phyloP scores from a whole-genome alignment of 2,797 vertebrate genomes.

The Arnoldichthys spilopterus region DNA sequence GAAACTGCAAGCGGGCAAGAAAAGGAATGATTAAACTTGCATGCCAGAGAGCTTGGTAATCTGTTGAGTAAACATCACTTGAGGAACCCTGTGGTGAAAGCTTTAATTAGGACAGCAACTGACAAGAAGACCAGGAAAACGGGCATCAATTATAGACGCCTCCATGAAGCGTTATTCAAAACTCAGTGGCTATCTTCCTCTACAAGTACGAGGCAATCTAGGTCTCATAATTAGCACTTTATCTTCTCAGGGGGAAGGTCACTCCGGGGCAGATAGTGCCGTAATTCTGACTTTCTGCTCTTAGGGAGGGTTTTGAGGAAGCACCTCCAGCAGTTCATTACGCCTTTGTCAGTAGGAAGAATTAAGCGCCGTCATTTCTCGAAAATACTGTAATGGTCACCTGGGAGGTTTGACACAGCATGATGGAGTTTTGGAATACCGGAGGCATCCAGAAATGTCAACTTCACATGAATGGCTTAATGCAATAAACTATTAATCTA shows the following conservation, averaged over 20 bases:
- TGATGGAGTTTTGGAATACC: not conserved
- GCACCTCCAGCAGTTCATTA: not conserved
- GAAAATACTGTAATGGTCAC: not conserved
- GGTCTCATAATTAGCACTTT: slow-evolving; percentile 57
- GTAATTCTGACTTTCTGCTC: slow-evolving; percentile 1
- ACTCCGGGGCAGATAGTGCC: slow-evolving; percentile 18
- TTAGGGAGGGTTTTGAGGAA: not conserved
- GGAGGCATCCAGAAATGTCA: not conserved
- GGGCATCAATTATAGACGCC: slow-evolving; percentile 50
- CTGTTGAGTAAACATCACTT: slow-evolving; percentile 1
- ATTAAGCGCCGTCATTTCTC: not conserved
- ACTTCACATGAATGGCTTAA: not conserved
- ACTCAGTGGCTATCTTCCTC: slow-evolving; percentile 32
- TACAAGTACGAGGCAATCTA: slow-evolving; percentile 43
- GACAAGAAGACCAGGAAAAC: slow-evolving; percentile 22
- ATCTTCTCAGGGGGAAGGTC: slow-evolving; percentile 49
- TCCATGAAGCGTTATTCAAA: slow-evolving; percentile 10
- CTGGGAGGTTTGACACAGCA: not conserved
- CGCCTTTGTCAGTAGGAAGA: not conserved
- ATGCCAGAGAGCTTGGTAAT: not conserved
- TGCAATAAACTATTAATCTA: not conserved
- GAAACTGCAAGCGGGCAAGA: not conserved
- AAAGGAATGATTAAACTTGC: not conserved
- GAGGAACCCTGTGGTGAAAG: not conserved
- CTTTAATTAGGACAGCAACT: slow-evolving; percentile 16